phyloP scores from a whole-genome alignment of 2,797 vertebrate genomes.

The Alcedo atthis region DNA sequence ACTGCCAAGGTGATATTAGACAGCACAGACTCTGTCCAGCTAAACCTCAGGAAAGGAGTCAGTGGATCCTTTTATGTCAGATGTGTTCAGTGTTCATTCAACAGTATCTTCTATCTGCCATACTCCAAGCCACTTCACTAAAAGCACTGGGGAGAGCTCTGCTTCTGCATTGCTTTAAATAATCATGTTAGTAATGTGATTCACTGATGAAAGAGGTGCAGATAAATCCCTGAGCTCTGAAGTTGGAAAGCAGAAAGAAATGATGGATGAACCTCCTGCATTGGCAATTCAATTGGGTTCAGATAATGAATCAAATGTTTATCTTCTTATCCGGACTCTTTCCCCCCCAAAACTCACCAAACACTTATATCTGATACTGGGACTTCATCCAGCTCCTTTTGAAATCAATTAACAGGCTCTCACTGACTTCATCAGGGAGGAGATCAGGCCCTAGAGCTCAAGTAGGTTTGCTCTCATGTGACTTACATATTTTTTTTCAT shows the following conservation, averaged over 20 bases:
- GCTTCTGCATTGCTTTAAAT: conserved; percentile 46
- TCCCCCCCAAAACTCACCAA: background rate
- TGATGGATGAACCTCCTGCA: conserved; percentile 41
- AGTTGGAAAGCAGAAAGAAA: conserved; percentile 41
- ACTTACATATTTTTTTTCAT: background rate
- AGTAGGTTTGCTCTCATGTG: background rate
- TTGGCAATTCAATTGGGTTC: conserved; percentile 28
- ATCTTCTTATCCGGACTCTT: background rate
- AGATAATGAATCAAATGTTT: conserved; percentile 42
- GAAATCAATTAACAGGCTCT: conserved; percentile 47
- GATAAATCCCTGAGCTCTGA: conserved; percentile 59
- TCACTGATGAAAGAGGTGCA: conserved; percentile 54
- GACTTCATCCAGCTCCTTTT: conserved; percentile 41
- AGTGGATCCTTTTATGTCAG: background rate
- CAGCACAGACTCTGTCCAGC: conserved; percentile 15
- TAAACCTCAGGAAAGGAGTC: conserved; percentile 5
- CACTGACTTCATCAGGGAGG: conserved; percentile 16
- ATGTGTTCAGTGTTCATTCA: background rate
- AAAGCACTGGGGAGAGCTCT: background rate
- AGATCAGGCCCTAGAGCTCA: background rate
- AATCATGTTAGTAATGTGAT: conserved; percentile 28
- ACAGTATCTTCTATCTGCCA: background rate
- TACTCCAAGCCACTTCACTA: background rate
- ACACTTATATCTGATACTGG: conserved; percentile 5
- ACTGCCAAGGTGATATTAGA: conserved; percentile 11